Evolutionary conservation across 1,140 invertebrate species (phyloP), one percentile per base, ranked within the genome.

Genomic region (Oreohelix idahoensis): DNA sequence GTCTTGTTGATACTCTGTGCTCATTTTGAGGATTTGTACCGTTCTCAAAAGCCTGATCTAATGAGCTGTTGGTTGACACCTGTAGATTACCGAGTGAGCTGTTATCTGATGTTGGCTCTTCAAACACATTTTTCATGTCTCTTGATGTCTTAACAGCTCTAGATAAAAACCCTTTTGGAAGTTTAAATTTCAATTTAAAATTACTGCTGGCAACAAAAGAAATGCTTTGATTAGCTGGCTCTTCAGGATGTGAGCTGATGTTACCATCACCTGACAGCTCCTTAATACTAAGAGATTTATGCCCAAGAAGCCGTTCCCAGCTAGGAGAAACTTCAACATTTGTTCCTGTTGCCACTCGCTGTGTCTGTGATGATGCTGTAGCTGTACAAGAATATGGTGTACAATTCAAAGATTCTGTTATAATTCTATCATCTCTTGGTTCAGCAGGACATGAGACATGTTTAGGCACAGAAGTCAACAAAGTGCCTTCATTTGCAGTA

Each of bases 141-240:
- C 45, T 32, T 38, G 77, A 79, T 35, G 66, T n/a, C 13, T 69
- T 17, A 63, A 66, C 8, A 8, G 77, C 23, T n/a, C n/a, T 63
- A 26, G 36, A 58, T 35, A 79, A 66, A 38, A 35, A 11, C 15
- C 32, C 77, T 39, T 8, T 35, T 39, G 77, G 77, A 66, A 58
- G 77, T 29, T 79, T 79, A 58, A 79, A 45, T 42, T 79, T 79
- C 5, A 79, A 79, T 79, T 69, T 79, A 51, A 79, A 69, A 79
- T 66, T 69, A 23, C 23, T 51, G n/a, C 63, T 32, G 29, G 29
- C 29, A 66, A 32, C 63, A 15, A 32, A 66, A 11, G 63, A 66
- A 8, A 66, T 35, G 20, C 17, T 23, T 2, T 66, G n/a, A 32
- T 66, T 66, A 1, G 8, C 5, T 66, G 63, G 17, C 8, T 29